Conservation (phyloP, 2,113 vertebrate species). For the human region GRCh38 chr9:115986501-115987000, state of each 20-base stretch:
- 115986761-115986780: not conserved
- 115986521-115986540: not conserved
- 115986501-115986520: not conserved
- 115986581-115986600: not conserved
- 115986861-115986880: not conserved
- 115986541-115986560: rapidly evolving
- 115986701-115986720: not conserved
- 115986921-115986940: not conserved
- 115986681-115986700: rapidly evolving
- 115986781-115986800: not conserved
- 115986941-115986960: not conserved
- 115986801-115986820: not conserved
- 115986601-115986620: not conserved
- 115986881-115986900: not conserved
- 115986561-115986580: not conserved
- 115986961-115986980: not conserved
- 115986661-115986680: not conserved
- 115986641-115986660: not conserved
- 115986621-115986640: not conserved
- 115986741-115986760: not conserved
- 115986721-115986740: not conserved
- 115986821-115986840: not conserved
- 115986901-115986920: not conserved
- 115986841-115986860: not conserved
- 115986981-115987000: not conserved